Evolutionary conservation across 2,797 vertebrate genomes (phyloP), one percentile per base, ranked within the genome.

Genomic region (Loriculus beryllinus): DNA sequence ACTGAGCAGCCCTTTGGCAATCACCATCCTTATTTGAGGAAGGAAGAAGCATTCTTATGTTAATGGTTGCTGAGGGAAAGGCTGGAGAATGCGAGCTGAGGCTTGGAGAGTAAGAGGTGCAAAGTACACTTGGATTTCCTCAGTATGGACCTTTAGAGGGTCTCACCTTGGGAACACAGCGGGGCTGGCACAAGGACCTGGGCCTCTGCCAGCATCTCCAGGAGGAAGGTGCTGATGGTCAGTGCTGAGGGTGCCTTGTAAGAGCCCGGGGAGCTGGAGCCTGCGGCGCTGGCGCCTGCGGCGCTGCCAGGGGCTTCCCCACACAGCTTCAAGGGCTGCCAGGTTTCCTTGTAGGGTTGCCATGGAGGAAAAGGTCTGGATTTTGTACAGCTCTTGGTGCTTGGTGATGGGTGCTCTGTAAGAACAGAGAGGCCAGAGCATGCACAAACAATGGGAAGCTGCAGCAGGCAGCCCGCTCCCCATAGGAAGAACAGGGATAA

Each of bases 61-160:
- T 93, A 85, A 85, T 71, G 87, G 86, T 81, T 91, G 84, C 79
- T 7, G 90, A 90, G 89, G 88, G 81, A 40, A 90, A 79, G 78
- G 86, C 80, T 71, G 59, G 72, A 37, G 84, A 91, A 70, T n/a
- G 35, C 2, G 54, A 91, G 37, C 51, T 35, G 9, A 84, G 81
- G 81, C 64, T 84, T 45, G 54, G 68, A 39, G 67, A 69, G 42
- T 21, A 45, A 69, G 56, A 62, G 76, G 42, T 15, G 67, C 4
- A 25, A 25, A 77, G 31, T 21, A 3, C 1, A 0, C 19, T 79
- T 18, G 72, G n/a, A 5, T 57, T 67, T 75, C 76, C 77, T 71
- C 33, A 29, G 56, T 18, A 18, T 1, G 9, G 26, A 4, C 47
- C 52, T 71, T 80, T 59, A 39, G 77, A 37, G 72, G 33, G 62